Base-by-base conservation (phyloP, 2,797 vertebrate species). In the Lateolabrax maculatus region DNA sequence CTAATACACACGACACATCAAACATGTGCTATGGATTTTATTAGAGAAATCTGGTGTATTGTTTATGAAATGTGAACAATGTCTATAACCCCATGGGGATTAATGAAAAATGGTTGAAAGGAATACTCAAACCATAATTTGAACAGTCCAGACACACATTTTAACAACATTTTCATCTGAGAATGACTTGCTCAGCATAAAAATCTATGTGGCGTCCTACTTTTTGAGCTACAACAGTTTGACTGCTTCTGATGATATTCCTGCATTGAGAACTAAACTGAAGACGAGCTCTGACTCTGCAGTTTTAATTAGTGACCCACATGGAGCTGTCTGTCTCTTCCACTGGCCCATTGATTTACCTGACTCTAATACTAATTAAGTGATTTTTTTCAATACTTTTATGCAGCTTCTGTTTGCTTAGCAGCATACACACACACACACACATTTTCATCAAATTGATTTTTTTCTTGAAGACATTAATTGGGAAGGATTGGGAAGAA, bases 301-400 rank as follows among this genome's bases (percentile, higher is more conserved):
- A 61, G 48, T 71, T 88, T 79, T 77, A 74, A 74, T 63, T 61
- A 74, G n/a, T 19, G 39, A 37, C 57, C 43, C 55, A 61, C 39
- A 52, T 27, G 21, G 13, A 71, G 43, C 67, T 66, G 56, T 44
- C 41, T 37, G 11, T 25, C 41, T 75, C 41, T 49, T 66, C 25
- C 36, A 18, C 13, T 16, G 19, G 34, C 23, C 25, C 55, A 73
- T 36, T 48, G 15, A 27, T 80, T 58, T 58, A 66, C 48, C 72
- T 61, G 68, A 70, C 36, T 71, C 39, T 71, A 41, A 66, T 63
- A 18, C 57, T 70, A 65, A 86, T 74, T 46, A 39, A 76, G 56
- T 11, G 36, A 55, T 34, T 68, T 86, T 68, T 86, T 52, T 19
- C 13, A 72, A 62, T 69, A 18, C 9, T 58, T 68, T 19, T 52